A percentile compares a stretch with the other conserved stretches of the same genome.
Conservation (phyloP, 2,888 invertebrate genomes). For the Tanypteryx hageni region DNA sequence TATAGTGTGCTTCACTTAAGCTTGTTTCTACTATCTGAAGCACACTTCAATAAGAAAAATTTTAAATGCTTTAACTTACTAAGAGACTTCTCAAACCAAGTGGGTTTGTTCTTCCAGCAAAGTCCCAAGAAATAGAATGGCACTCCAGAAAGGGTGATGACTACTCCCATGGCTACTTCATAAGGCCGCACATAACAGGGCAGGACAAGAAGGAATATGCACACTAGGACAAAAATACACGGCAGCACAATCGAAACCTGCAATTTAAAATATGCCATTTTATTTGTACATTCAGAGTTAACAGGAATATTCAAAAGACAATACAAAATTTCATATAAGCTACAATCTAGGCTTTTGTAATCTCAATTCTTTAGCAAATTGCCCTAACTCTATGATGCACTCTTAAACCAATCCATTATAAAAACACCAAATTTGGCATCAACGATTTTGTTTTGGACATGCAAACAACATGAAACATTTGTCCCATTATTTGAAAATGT, state of each 20-base stretch:
- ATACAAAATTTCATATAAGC: background rate
- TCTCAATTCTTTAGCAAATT: background rate
- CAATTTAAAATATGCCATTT: constrained; percentile 68
- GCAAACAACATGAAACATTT: too few relatives aligned
- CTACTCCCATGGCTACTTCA: constrained; percentile 86
- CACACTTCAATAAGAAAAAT: background rate
- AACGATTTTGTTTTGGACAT: too few relatives aligned
- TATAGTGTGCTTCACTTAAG: too few relatives aligned
- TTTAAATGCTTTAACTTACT: constrained; percentile 76
- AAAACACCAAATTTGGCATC: too few relatives aligned
- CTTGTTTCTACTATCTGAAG: background rate
- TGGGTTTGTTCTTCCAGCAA: constrained; percentile 82
- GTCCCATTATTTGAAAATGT: too few relatives aligned
- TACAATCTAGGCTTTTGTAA: background rate
- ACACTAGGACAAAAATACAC: constrained; percentile 85
- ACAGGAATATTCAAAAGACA: background rate
- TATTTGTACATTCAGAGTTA: background rate
- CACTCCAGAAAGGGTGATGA: constrained; percentile 89
- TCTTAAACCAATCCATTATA: too few relatives aligned
- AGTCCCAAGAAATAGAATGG: constrained; percentile 89
- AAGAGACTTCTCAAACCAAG: constrained; percentile 78
- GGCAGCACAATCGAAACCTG: constrained; percentile 87
- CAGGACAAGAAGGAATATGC: constrained; percentile 86
- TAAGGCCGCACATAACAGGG: constrained; percentile 88
- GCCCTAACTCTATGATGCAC: too few relatives aligned